Conservation (phyloP, 2,888 invertebrate species). For the Parnassius mnemosyne region DNA sequence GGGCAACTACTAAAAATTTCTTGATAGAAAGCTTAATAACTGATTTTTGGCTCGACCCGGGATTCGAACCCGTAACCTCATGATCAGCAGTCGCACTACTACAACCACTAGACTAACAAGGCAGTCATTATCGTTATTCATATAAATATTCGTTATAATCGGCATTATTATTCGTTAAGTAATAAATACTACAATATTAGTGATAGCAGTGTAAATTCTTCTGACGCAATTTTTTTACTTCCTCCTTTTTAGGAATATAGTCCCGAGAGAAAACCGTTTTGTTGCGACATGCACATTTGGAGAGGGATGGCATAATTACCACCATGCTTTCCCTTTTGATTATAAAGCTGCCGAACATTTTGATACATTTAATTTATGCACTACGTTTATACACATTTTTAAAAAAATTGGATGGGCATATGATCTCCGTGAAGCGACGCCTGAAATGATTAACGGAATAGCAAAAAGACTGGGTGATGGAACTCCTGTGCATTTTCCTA, state of each 20-base stretch:
- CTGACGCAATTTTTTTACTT: too few relatives aligned
- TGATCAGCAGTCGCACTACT: too few relatives aligned
- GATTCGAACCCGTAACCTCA: too few relatives aligned
- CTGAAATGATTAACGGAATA: constrained; percentile 65
- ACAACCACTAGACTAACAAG: too few relatives aligned
- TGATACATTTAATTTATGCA: constrained; percentile 65
- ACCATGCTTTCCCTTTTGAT: constrained; percentile 87
- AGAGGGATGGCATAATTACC: constrained; percentile 90
- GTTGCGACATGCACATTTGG: constrained; percentile 82
- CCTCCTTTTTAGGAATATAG: constrained; percentile 71
- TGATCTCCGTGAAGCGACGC: constrained; percentile 64
- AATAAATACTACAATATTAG: too few relatives aligned
- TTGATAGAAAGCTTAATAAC: too few relatives aligned
- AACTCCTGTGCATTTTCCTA: constrained; percentile 63
- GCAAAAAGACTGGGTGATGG: constrained; percentile 69
- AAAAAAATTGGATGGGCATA: constrained; percentile 70
- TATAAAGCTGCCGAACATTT: constrained; percentile 81
- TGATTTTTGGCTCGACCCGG: too few relatives aligned
- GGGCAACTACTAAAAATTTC: too few relatives aligned
- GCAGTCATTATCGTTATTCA: too few relatives aligned
- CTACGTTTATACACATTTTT: constrained; percentile 59
- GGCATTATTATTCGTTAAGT: too few relatives aligned
- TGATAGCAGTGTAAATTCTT: too few relatives aligned
- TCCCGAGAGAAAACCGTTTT: constrained; percentile 82
- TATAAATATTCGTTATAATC: too few relatives aligned